phyloP scores from a whole-genome alignment of 1,140 invertebrate species.

The Diachasma alloeum region DNA sequence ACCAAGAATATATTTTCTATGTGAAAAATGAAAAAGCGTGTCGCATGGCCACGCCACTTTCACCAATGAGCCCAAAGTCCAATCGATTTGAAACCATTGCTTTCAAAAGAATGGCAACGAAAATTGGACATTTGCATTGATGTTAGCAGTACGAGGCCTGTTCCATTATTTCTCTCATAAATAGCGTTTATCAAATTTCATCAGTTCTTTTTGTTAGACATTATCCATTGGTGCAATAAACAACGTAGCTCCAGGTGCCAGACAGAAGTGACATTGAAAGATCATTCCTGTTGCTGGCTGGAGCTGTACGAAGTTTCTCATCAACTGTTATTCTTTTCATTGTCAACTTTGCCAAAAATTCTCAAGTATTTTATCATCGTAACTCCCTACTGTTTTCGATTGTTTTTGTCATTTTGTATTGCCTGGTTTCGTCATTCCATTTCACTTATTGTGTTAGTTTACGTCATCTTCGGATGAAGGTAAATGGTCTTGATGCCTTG shows the following conservation, averaged over 20 bases:
- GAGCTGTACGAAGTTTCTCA: conserved; percentile 8
- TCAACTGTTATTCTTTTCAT: background rate
- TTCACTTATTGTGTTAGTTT: background rate
- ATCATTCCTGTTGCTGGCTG: conserved; percentile 33
- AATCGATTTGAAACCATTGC: conserved; percentile 35
- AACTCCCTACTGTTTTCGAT: background rate
- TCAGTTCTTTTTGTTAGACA: background rate
- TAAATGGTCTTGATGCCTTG: background rate
- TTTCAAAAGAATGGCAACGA: conserved; percentile 32
- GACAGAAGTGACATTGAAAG: conserved; percentile 33
- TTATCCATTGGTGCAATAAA: conserved; percentile 6
- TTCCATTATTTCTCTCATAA: background rate
- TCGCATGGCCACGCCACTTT: conserved; percentile 34
- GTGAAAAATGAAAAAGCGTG: conserved; percentile 20
- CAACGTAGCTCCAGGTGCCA: conserved; percentile 27
- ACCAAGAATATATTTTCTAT: background rate
- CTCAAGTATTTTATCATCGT: background rate
- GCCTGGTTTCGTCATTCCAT: background rate
- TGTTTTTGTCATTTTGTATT: background rate
- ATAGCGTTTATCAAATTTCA: background rate
- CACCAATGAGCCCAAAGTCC: conserved; percentile 41
- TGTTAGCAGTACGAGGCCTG: conserved; percentile 35
- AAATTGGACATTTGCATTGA: conserved; percentile 43
- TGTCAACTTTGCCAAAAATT: background rate
- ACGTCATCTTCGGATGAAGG: background rate